A percentile compares a stretch with the other conserved stretches of the same genome.
These are phyloP conservation scores for Nestor notabilis DNA, from an alignment of 2,113 vertebrate species.

Conservation along the genomic window DNA sequence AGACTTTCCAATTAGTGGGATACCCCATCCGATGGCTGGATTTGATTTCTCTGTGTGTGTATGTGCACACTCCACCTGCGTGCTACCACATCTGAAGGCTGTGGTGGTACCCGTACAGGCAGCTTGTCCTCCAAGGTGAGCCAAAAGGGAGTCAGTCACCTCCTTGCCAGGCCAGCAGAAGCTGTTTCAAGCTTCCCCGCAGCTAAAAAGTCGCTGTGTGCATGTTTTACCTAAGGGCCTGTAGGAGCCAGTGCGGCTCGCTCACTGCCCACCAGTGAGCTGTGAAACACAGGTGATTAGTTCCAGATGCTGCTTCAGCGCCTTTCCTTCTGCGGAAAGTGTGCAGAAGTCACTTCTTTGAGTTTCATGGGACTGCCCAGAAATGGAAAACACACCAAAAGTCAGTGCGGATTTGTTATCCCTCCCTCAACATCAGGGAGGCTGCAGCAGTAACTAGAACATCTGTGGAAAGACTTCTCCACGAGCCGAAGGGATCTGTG, in stretches of 20 bases:
- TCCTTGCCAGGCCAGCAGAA: background rate
- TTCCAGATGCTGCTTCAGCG: constrained; percentile 39
- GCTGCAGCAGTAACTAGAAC: background rate
- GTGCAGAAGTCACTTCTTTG: background rate
- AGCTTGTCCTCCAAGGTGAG: background rate
- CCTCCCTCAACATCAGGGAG: background rate
- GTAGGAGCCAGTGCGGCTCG: background rate
- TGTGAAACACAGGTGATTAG: constrained; percentile 37
- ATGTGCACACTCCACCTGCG: background rate
- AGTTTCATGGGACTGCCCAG: background rate
- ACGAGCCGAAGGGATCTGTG: background rate
- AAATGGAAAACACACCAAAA: constrained; percentile 16
- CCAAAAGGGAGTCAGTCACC: background rate
- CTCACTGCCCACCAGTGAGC: constrained; percentile 38
- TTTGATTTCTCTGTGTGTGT: background rate
- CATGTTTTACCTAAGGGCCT: background rate
- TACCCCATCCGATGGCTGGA: background rate
- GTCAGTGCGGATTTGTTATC: background rate
- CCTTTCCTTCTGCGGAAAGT: background rate
- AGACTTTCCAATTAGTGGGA: constrained; percentile 41
- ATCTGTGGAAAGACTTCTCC: background rate
- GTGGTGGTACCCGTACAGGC: background rate
- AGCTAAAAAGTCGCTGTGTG: background rate
- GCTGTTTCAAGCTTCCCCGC: background rate
- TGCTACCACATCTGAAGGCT: constrained; percentile 37